Conservation (phyloP, 1,140 invertebrate species). For the Caenorhabditis tropicalis region DNA sequence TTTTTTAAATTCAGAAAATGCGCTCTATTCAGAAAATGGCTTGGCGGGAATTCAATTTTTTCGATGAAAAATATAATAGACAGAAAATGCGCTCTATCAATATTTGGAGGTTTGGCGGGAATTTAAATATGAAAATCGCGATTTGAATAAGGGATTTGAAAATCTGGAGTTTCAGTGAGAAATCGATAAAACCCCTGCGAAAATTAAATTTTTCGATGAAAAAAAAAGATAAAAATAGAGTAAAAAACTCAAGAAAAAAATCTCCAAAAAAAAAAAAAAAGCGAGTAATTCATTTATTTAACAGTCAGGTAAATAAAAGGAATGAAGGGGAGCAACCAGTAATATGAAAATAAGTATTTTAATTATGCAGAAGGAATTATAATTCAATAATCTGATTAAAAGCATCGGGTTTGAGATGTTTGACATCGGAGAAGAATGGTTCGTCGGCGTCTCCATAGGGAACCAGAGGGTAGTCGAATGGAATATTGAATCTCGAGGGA, state of each 20-base stretch:
- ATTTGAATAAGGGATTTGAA: too few species aligned
- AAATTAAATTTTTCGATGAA: too few species aligned
- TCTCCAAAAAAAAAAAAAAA: not conserved
- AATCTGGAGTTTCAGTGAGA: too few species aligned
- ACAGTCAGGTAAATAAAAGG: not conserved
- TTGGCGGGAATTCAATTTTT: too few species aligned
- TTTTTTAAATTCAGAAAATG: too few species aligned
- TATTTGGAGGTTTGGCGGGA: too few species aligned
- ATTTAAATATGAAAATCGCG: too few species aligned
- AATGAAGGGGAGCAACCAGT: not conserved
- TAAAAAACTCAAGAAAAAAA: not conserved
- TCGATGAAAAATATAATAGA: too few species aligned
- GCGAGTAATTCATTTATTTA: not conserved
- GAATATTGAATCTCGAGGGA: conserved; percentile 75
- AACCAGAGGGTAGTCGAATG: conserved; percentile 82
- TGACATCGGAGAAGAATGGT: conserved; percentile 75
- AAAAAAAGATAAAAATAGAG: not conserved
- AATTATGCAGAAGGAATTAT: not conserved
- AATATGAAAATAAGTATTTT: not conserved
- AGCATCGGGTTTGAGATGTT: not conserved
- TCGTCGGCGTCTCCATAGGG: conserved; percentile 77
- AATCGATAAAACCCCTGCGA: too few species aligned
- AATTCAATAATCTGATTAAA: not conserved
- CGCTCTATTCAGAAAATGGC: too few species aligned
- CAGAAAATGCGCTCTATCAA: too few species aligned